Evolutionary conservation across 2,888 invertebrate genomes (phyloP), one percentile per base, ranked within the genome.

Genomic region (Rhabditoides inermis): DNA sequence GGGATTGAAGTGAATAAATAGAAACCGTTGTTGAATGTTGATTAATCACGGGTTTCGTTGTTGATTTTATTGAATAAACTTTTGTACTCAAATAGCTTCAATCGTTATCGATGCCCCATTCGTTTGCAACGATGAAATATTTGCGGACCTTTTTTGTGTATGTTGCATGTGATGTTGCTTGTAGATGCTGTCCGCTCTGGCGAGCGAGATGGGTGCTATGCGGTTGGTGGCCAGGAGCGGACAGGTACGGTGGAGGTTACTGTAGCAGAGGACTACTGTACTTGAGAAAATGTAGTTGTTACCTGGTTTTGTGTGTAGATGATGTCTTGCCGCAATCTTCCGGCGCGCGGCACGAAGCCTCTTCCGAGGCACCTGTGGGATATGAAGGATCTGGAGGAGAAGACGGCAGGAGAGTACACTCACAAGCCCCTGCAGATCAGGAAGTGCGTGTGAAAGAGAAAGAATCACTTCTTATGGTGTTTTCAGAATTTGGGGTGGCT

Each of bases 341-440:
- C 70, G 23, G 68, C 71, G 1, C 58, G 72, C 15, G 71, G 71
- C 7, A 68, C 71, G 20, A 73, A 73, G 48, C 70, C 69, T 7
- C 52, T 65, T 23, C 70, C 69, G 18, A 55, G 69, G 18, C 46
- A 65, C 57, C 55, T 72, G 6, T 73, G 70, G 70, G 73, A 72
- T 41, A 56, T 59, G 55, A 27, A 57, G 2, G 68, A 74, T 55
- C 53, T 73, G 48, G 56, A 72, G 25, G 55, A 63, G 52, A 54
- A 70, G 45, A 61, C 68, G 15, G 61, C 58, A 32, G 73, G 68
- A 18, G 44, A 61, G 30, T 74, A 73, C 54, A 74, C 74, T 0
- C 63, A 66, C 44, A 61, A 73, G 42, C 74, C 74, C 30, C 55
- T 74, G n/a, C 45, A 59, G 30, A 60, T 67, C 51, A 60, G 58